phyloP scores from a whole-genome alignment of 2,113 vertebrate species.

The Cranoglanis bouderius region DNA sequence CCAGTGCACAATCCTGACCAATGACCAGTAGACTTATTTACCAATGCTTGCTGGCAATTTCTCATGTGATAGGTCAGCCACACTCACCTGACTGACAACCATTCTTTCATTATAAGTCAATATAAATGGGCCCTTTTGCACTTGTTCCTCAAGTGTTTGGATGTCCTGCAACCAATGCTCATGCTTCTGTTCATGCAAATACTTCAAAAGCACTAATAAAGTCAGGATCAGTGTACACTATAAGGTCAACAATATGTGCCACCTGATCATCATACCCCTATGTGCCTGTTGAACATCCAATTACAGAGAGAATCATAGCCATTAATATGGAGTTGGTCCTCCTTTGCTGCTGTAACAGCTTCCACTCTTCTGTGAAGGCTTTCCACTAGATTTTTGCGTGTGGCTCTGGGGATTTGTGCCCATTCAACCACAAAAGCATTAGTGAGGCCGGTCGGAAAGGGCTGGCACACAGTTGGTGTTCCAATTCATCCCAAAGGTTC shows the following conservation, averaged over 20 bases:
- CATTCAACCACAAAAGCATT: neutral
- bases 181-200: neutral
- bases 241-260: neutral
- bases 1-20: too few species aligned
- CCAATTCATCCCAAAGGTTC: neutral
- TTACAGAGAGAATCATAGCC: neutral
- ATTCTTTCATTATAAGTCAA: neutral
- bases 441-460: neutral
- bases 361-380: neutral
- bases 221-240: neutral
- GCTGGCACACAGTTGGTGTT: neutral
- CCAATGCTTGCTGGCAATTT: too few species aligned
- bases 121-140: neutral
- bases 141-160: neutral
- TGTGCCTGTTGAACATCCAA: neutral
- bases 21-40: too few species aligned
- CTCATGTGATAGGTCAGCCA: too few species aligned
- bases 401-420: neutral
- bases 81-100: too few species aligned
- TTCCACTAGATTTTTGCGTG: neutral
- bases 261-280: neutral
- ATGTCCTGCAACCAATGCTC: neutral
- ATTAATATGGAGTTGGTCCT: neutral
- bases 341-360: neutral
- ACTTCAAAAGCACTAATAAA: neutral